Base-by-base conservation (phyloP, 2,113 vertebrate species). In the Lanius ludovicianus region DNA sequence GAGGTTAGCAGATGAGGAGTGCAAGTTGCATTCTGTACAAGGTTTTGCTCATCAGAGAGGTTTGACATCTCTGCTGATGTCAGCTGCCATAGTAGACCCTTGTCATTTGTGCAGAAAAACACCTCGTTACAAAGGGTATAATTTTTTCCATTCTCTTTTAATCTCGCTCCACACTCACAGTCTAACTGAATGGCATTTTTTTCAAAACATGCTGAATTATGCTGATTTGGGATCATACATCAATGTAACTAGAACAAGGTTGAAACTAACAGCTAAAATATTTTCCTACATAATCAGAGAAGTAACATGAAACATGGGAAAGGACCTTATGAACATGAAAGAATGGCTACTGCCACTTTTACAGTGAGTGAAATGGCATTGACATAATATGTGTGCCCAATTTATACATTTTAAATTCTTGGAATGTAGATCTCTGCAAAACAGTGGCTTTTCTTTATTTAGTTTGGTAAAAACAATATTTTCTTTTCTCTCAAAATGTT, bases 41-140 rank as follows among this genome's bases (percentile, higher is more conserved):
- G 33, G 39, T 90, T 83, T 95, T 94, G 46, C 80, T 93, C 75
- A 71, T 68, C 74, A 92, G 64, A 82, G 63, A 87, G 16, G 2
- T 86, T 88, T 95, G 93, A 96, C 74, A 90, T 77, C 57, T 83
- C 68, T 92, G 87, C 84, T 63, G 60, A 62, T 96, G 84, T 93
- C 93, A 89, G 87, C 90, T 96, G 89, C 87, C 47, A 47, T 8
- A 2, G 10, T 71, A 91, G 80, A 91, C 69, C 49, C 64, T 81
- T 64, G 25, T 27, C 75, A 60, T 71, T 95, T 70, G 14, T 35
- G 91, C 22, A 60, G 60, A 55, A 87, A 73, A 92, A 55, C 65
- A 84, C 16, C 46, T 89, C 31, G 44, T 89, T 90, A 80, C n/a
- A 76, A 69, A 74, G 28, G 18, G 2, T 79, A 31, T 82, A 89